These are phyloP conservation scores for Lota lota DNA, from an alignment of 2,113 vertebrate species.

Conservation along the genomic window DNA sequence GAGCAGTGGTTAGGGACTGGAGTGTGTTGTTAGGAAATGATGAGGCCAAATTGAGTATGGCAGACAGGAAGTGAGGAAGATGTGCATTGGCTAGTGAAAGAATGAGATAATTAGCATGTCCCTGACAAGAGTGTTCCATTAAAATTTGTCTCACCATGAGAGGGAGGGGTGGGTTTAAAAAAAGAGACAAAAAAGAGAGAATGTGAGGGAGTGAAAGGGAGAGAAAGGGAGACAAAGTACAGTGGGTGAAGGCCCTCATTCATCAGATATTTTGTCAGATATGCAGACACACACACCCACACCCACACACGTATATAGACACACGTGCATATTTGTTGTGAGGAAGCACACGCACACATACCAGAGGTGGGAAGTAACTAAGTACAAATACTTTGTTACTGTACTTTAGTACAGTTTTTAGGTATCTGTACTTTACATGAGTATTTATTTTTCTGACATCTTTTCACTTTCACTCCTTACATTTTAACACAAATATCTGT, in stretches of 20 bases:
- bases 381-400: too few species aligned
- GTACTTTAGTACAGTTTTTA: too few species aligned
- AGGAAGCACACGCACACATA: too few species aligned
- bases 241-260: neutral
- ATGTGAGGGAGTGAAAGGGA: neutral
- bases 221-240: neutral
- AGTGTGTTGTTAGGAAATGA: slow-evolving; percentile 7
- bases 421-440: too few species aligned
- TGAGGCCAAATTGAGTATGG: too few species aligned
- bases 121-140: slow-evolving; percentile 37
- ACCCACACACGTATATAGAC: neutral
- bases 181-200: neutral
- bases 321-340: neutral
- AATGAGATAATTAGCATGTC: slow-evolving; percentile 33
- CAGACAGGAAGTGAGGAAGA: neutral
- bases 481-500: too few species aligned
- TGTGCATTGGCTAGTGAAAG: slow-evolving; percentile 18
- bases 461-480: too few species aligned
- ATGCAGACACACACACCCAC: neutral
- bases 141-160: slow-evolving; percentile 32
- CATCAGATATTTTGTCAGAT: neutral
- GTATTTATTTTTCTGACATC: too few species aligned
- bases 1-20: neutral
- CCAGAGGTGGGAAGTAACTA: too few species aligned
- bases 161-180: slow-evolving; percentile 11